Base-by-base conservation (phyloP, 1,140 invertebrate species). In the Aethina tumida region DNA sequence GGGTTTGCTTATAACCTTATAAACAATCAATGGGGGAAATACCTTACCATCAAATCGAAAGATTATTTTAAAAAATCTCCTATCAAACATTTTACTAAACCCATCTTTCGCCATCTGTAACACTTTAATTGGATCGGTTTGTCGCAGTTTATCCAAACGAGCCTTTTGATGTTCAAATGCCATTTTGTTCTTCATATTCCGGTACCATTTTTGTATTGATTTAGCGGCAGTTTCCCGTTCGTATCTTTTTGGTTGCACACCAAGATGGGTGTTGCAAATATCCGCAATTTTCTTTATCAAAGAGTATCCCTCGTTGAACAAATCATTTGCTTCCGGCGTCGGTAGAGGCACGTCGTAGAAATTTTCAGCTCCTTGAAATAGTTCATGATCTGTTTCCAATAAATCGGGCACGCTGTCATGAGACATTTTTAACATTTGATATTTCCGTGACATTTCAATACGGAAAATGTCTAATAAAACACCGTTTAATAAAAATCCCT, bases 1-100 rank as follows among this genome's bases (percentile, higher is more conserved):
- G 9, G 13, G 19, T 5, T 24, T 24, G 7, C n/a, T 35, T 10
- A 39, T 42, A 19, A 49, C 25, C 21, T 43, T 45, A 17, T 46
- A 49, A 9, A 45, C 35, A 4, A 49, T 49, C 8, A 8, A 21
- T 2, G 47, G 47, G 2, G 47, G 47, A 38, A 49, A 49, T 24
- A 10, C 28, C 3, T 16, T 35, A 7, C 47, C 47, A 9, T 24
- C 47, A 20, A 49, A 37, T 17, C 43, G 35, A 25, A 49, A 43
- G 8, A 43, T 33, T 13, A 49, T 33, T 6, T 10, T 5, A 31
- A 25, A 34, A 14, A 33, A 32, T 3, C 13, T 22, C 31, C 32
- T 46, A 13, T 49, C 47, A 21, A 45, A 46, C 16, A 46, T 14
- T 27, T 35, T 7, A 7, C 28, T 27, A 22, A 39, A 33, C 4